Conservation (phyloP, 1,140 invertebrate genomes). For the Drosophila parvula region DNA sequence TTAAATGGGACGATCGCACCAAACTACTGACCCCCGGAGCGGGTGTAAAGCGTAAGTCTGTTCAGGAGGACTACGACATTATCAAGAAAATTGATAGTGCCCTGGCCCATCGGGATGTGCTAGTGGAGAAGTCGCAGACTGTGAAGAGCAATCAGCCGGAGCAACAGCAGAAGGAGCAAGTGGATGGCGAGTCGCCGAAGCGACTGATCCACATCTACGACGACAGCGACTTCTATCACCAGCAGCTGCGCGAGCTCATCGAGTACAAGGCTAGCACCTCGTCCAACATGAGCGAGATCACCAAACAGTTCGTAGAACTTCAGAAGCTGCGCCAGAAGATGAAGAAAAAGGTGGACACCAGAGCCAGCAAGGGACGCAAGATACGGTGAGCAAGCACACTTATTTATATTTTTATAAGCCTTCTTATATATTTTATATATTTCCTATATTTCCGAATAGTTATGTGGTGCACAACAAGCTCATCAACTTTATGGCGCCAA, state of each 20-base stretch:
- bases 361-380: slow-evolving; percentile 95
- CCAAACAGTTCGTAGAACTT: slow-evolving; percentile 94
- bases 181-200: slow-evolving; percentile 74
- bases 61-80: slow-evolving; percentile 89
- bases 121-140: slow-evolving; percentile 92
- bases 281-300: slow-evolving; percentile 91
- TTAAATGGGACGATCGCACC: slow-evolving; percentile 97
- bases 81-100: slow-evolving; percentile 95
- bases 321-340: slow-evolving; percentile 95
- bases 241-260: slow-evolving; percentile 95
- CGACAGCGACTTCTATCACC: slow-evolving; percentile 98
- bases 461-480: slow-evolving; percentile 96
- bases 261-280: slow-evolving; percentile 93
- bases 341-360: slow-evolving; percentile 95
- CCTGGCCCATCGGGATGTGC: slow-evolving; percentile 90
- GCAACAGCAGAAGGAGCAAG: slow-evolving; percentile 8
- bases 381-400: slow-evolving; percentile 85
- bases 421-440: neutral
- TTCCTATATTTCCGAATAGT: slow-evolving; percentile 21
- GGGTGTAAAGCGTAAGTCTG: slow-evolving; percentile 87
- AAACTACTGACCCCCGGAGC: slow-evolving; percentile 87
- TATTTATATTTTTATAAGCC: neutral
- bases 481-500: slow-evolving; percentile 96
- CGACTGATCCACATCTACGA: slow-evolving; percentile 93
- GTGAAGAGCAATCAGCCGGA: slow-evolving; percentile 89